Base-by-base conservation (phyloP, 1,140 invertebrate species). In the Zaprionus lachaisei region DNA sequence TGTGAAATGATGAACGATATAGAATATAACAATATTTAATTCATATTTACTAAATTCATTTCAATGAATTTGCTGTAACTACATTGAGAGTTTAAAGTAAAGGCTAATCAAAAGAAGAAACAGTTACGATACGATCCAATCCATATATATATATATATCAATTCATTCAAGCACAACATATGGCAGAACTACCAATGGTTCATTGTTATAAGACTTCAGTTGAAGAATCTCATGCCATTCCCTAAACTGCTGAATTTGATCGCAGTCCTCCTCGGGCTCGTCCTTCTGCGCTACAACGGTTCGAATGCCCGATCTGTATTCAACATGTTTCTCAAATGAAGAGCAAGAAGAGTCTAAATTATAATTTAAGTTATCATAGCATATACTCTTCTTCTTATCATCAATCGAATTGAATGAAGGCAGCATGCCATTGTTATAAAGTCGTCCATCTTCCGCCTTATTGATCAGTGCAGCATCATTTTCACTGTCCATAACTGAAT, bases 111-210 rank as follows among this genome's bases (percentile, higher is more conserved):
- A 66, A 22, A 24, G 1, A 41, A 24, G 28, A 26, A 37, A 11
- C 41, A 56, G 11, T 11, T 9, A 49, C 2, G 47, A 22, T 47
- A 20, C 28, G 7, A 31, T 31, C 28, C 1, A 31, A 1, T 9
- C 28, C 28, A 31, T 9, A 31, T 2, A 28, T 24, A 28, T 28
- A 28, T 28, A 28, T 28, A 28, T 28, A 9, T 28, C 1, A 28
- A 7, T 31, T 93, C 93, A 97, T 94, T 97, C 96, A 93, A 97
- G 96, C 93, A 97, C 95, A 94, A 97, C 96, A 94, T 98, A 98
- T 95, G 97, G 97, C 95, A 98, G 95, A 95, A 98, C 96, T 94
- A 96, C 95, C 93, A 98, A 94, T 84, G 94, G 94, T 93, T 97
- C 96, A 89, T 95, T 95, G 92, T 96, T 94, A 91, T 95, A 96